These are phyloP conservation scores for Pollenia amentaria DNA, from an alignment of 2,888 invertebrate genomes.

Conservation along the genomic window DNA sequence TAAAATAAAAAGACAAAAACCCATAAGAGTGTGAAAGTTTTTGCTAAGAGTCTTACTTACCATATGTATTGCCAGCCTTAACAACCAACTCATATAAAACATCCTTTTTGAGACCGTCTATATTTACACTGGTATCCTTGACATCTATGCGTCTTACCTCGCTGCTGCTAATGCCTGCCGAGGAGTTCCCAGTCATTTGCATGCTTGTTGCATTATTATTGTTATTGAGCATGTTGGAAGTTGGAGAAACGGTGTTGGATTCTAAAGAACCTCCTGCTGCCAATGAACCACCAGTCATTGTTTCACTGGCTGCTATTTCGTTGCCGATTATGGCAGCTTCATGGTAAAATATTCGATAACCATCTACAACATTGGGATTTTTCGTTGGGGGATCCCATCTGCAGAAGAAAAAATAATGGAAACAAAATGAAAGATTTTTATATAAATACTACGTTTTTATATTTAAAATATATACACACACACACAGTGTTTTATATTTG, in stretches of 20 bases:
- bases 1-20: background rate
- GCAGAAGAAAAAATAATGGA: conserved; percentile 41
- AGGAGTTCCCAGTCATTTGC: conserved; percentile 71
- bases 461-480: background rate
- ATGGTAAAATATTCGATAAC: conserved; percentile 93
- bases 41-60: conserved; percentile 83
- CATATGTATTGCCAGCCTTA: conserved; percentile 92
- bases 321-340: conserved; percentile 85
- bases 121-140: conserved; percentile 88
- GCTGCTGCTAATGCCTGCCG: conserved; percentile 81
- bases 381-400: conserved; percentile 93
- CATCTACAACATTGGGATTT: conserved; percentile 92
- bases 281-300: conserved; percentile 64
- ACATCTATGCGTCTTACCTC: conserved; percentile 90
- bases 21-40: background rate
- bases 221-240: conserved; percentile 1
- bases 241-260: conserved; percentile 5
- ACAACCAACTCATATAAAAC: conserved; percentile 92
- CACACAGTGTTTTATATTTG: background rate
- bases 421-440: conserved; percentile 14
- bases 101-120: conserved; percentile 90
- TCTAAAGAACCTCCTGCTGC: conserved; percentile 53
- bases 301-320: conserved; percentile 72
- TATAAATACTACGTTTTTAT: conserved; percentile 31
- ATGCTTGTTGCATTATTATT: conserved; percentile 81